A percentile compares a stretch with the other conserved stretches of the same genome.
Conservation (phyloP, 2,113 vertebrate genomes). For the human region DNA sequence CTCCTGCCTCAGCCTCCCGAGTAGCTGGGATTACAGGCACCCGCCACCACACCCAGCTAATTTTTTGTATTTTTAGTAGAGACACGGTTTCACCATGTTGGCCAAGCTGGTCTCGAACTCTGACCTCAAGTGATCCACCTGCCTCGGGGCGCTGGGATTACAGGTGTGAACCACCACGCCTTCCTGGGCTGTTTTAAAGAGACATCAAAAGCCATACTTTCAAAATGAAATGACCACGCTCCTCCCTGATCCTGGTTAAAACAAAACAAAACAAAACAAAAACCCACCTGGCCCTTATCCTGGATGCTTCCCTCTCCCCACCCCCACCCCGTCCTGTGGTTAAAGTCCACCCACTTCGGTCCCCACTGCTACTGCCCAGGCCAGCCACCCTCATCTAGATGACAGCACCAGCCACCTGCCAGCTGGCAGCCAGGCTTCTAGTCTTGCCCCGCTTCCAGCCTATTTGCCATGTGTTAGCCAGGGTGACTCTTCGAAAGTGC, state of each 20-base stretch:
- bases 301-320: neutral
- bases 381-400: neutral
- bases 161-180: too few species aligned
- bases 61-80: too few species aligned
- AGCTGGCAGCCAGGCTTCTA: neutral
- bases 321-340: rapidly evolving
- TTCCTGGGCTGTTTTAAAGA: neutral
- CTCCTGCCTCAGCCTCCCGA: too few species aligned
- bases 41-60: too few species aligned
- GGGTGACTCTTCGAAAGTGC: neutral
- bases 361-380: neutral
- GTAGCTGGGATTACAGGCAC: too few species aligned
- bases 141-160: too few species aligned
- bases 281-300: neutral
- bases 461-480: neutral
- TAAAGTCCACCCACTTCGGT: neutral
- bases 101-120: too few species aligned
- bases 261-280: neutral
- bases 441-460: neutral
- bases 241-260: neutral
- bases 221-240: neutral
- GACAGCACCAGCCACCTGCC: too few species aligned
- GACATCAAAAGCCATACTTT: neutral
- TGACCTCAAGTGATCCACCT: too few species aligned
- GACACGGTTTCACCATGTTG: too few species aligned